Base-by-base conservation (phyloP, 2,113 vertebrate species). In the Gambusia holbrooki region DNA sequence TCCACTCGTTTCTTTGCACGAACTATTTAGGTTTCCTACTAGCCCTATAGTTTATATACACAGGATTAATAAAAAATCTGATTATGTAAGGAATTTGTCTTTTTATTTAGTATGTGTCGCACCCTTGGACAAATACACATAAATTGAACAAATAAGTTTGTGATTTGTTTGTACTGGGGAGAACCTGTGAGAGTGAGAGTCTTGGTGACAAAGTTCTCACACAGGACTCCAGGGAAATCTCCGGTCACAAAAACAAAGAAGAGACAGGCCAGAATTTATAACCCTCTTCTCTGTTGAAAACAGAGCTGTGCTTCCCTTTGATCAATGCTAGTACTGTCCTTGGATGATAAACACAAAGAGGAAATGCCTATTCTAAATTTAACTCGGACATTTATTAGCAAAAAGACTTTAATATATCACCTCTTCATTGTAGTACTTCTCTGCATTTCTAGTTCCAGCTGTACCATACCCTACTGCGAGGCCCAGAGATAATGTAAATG, bases 131-230 rank as follows among this genome's bases (percentile, higher is more conserved):
- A 71, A 67, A 74, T 48, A 77, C 79, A 76, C 64, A 84, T 64
- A 81, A n/a, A 78, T 62, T 79, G 30, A 87, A 32, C 75, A 85
- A 89, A 84, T 70, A 70, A 66, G 19, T 78, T 62, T 58, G 32
- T 77, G 75, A 78, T 91, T 86, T 90, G 87, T 92, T 89, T 93
- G 88, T 76, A 35, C 60, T 91, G 5, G 74, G 77, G 86, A 82
- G 76, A 84, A 69, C 84, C 85, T 89, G 92, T 79, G 88, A 84
- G 82, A 90, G 75, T 74, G 87, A 90, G 93, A 90, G 81, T 75
- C 45, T 82, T 74, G 81, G 92, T 77, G 93, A 87, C 87, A 90
- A 89, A 91, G 79, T 94, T 94, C 94, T 94, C 92, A 88, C 90
- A 51, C 84, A 61, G 33, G 78, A 87, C 90, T 91, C 89, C 35